Evolutionary conservation across 2,797 vertebrate genomes (phyloP), one percentile per base, ranked within the genome.

Genomic region (Euphonia xanthogaster): DNA sequence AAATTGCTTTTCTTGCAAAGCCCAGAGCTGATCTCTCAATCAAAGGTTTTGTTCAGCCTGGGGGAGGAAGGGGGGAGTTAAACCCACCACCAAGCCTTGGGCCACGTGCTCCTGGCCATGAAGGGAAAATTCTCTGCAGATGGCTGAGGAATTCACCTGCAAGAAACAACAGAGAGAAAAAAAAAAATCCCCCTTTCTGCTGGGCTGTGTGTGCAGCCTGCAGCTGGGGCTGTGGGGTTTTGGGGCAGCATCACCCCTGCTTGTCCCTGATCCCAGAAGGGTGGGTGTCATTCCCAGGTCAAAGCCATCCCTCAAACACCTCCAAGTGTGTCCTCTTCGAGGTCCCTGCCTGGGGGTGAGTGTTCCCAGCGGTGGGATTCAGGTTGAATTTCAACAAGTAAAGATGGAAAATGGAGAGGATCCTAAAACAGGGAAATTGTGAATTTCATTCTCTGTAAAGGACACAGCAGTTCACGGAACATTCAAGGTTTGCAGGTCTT

Each of bases 61-160:
- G 66, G 85, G 78, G 76, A 78, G 61, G 60, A 84, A 80, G 67
- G 15, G 20, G 71, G 53, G 91, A 76, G 62, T 82, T 91, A 82
- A 97, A 96, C 97, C 39, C 70, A 79, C 84, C 71, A 80, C 73
- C 72, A 84, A 14, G 42, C 65, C 86, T 35, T 44, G 39, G 87
- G 84, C 80, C 86, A 78, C 30, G 55, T 80, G 75, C 74, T 71
- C 90, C 67, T 88, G 80, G 86, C 65, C 91, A 83, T 7, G 18
- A 60, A 90, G 68, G 94, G 87, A 88, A 97, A 97, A 92, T 96
- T 66, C 85, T 91, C 87, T 82, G 80, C 96, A 96, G 82, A 95
- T 95, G 96, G 62, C n/a, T 94, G 84, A 96, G 94, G 93, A 97
- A 98, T 98, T 98, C 96, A 98, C 98, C 98, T 98, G 97, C 94